Evolutionary conservation across 2,888 invertebrate species (phyloP).

Genomic region (Tenodera sinensis): DNA sequence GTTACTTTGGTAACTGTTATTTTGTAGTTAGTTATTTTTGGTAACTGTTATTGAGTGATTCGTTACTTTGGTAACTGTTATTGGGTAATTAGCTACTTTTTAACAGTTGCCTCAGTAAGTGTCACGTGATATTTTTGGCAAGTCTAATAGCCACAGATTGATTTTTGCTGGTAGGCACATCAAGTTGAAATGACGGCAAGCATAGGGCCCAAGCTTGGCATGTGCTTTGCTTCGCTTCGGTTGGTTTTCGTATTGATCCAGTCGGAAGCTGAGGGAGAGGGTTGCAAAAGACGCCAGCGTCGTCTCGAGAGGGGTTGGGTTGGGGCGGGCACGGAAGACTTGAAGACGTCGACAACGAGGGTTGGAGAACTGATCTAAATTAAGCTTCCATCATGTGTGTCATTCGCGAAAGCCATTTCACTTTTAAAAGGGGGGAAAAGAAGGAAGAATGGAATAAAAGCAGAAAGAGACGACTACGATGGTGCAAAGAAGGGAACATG

Average conservation of each 20-base stretch:
- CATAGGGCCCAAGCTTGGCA: not conserved
- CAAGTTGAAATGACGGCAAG: not conserved
- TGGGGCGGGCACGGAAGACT: not conserved
- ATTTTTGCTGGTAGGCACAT: not conserved
- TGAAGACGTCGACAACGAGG: not conserved
- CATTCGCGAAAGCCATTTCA: slow-evolving; percentile 8
- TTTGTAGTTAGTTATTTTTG: too few species aligned
- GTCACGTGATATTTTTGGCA: too few species aligned
- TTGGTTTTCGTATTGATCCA: slow-evolving; percentile 16
- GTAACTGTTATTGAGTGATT: too few species aligned
- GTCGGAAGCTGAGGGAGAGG: slow-evolving; percentile 3
- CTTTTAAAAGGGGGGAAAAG: not conserved
- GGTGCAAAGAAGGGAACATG: not conserved
- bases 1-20: too few species aligned
- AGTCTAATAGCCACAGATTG: too few species aligned
- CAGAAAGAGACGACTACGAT: not conserved
- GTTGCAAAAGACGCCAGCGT: slow-evolving; percentile 7
- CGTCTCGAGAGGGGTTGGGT: not conserved
- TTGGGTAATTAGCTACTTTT: too few species aligned
- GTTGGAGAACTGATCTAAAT: slow-evolving; percentile 8
- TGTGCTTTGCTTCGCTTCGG: slow-evolving; percentile 16
- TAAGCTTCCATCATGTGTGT: slow-evolving; percentile 16
- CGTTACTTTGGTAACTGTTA: too few species aligned
- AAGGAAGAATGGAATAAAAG: not conserved
- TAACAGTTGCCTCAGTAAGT: too few species aligned